These are phyloP conservation scores for Diadophis punctatus DNA, from an alignment of 2,113 vertebrate species.

Conservation along the genomic window DNA sequence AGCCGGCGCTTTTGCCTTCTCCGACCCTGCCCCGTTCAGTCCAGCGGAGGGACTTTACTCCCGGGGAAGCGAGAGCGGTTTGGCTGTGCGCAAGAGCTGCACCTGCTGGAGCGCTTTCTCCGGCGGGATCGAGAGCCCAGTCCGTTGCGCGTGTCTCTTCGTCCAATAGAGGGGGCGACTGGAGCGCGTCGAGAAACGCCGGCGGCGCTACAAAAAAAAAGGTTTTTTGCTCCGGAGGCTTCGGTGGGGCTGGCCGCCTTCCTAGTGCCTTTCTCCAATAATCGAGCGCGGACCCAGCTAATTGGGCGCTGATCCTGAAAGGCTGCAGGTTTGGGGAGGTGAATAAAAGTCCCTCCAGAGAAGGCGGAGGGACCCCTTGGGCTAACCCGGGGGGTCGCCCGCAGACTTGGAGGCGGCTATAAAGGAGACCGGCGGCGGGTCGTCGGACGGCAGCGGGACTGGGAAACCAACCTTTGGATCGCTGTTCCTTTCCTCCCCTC, in stretches of 20 bases:
- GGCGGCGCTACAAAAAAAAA: neutral
- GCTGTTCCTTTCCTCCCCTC: neutral
- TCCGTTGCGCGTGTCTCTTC: neutral
- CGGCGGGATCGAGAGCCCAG: neutral
- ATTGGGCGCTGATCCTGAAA: too few species aligned
- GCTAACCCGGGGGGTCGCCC: neutral
- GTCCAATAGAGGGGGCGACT: neutral
- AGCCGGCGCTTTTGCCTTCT: neutral
- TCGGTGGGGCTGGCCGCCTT: too few species aligned
- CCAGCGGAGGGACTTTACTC: neutral
- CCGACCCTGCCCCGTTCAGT: neutral
- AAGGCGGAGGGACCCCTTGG: neutral
- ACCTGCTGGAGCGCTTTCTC: neutral
- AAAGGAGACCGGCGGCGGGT: neutral
- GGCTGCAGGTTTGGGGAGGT: neutral
- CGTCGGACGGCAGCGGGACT: neutral
- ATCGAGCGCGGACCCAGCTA: neutral
- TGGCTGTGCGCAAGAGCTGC: neutral
- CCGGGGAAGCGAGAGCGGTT: neutral
- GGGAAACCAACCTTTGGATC: constrained; percentile 6
- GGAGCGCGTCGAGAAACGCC: neutral
- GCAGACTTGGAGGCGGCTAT: neutral
- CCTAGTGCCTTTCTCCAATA: neutral
- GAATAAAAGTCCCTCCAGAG: neutral
- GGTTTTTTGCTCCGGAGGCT: neutral